These are phyloP conservation scores for Cepaea hortensis DNA, from an alignment of 2,888 invertebrate genomes.

Conservation along the genomic window DNA sequence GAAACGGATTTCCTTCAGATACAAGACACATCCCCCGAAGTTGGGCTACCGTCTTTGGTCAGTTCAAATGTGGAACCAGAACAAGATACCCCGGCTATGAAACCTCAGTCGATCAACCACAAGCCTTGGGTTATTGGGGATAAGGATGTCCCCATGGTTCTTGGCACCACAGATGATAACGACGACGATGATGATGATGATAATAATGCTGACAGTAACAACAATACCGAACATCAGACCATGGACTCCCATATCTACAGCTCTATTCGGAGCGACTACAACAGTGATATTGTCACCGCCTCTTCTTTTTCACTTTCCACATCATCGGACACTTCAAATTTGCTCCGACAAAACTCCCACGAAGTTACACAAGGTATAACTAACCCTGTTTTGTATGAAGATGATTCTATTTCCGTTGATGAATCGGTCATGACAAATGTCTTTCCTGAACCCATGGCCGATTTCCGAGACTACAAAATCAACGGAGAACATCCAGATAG, in stretches of 20 bases:
- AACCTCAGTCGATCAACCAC: not conserved
- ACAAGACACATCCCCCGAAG: not conserved
- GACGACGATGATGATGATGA: constrained; percentile 26
- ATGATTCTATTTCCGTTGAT: not conserved
- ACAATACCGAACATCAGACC: not conserved
- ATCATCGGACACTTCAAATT: constrained; percentile 21
- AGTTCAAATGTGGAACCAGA: not conserved
- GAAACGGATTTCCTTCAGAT: constrained; percentile 27
- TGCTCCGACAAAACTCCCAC: constrained; percentile 15
- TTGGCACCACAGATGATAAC: constrained; percentile 30
- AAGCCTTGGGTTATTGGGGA: constrained; percentile 53
- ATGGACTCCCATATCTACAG: not conserved
- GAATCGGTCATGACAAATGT: not conserved
- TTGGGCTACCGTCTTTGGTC: not conserved
- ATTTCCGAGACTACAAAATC: not conserved
- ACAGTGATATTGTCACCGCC: not conserved
- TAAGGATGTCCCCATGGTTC: constrained; percentile 53
- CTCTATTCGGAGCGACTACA: not conserved
- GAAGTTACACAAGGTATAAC: constrained; percentile 9
- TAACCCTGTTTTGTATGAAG: constrained; percentile 27
- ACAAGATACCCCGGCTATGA: not conserved
- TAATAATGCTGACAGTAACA: not conserved
- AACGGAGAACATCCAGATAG: not conserved
- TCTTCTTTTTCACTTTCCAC: not conserved
- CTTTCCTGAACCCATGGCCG: not conserved